Evolutionary conservation across 2,113 vertebrate species (phyloP).

Genomic region (Alosa alosa): DNA sequence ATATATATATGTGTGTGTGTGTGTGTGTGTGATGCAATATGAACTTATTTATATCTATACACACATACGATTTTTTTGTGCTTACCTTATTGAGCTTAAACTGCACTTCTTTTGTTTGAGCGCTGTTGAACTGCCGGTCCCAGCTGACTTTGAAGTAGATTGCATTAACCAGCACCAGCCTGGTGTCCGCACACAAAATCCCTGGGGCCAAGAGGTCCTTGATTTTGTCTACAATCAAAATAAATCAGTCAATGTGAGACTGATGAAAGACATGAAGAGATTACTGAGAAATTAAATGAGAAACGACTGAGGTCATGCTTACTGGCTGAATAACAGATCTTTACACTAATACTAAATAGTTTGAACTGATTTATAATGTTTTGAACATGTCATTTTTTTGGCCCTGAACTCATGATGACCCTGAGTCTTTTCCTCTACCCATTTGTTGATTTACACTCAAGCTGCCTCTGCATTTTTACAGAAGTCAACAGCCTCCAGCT

Average conservation of each 20-base stretch:
- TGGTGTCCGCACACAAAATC: slow-evolving; percentile 67
- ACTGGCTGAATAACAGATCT: too few relatives aligned
- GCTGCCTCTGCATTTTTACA: slow-evolving; percentile 40
- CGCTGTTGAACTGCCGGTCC: slow-evolving; percentile 74
- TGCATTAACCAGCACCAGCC: slow-evolving; percentile 86
- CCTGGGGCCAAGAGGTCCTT: slow-evolving; percentile 71
- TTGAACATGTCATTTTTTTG: not conserved
- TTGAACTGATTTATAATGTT: too few relatives aligned
- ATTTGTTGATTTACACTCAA: slow-evolving; percentile 68
- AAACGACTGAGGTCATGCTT: too few relatives aligned
- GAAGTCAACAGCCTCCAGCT: slow-evolving; percentile 71
- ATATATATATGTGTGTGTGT: too few relatives aligned
- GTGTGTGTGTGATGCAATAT: too few relatives aligned
- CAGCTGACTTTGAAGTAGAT: slow-evolving; percentile 93
- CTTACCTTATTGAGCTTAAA: slow-evolving; percentile 74
- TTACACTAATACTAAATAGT: too few relatives aligned
- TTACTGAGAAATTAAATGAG: not conserved
- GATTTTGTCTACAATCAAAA: slow-evolving; percentile 80
- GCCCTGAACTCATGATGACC: slow-evolving; percentile 48
- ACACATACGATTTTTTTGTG: too few relatives aligned
- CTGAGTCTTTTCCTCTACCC: slow-evolving; percentile 73
- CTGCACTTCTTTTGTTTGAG: slow-evolving; percentile 57
- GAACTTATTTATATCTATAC: slow-evolving; percentile 53
- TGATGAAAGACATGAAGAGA: not conserved
- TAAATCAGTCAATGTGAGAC: not conserved